Conservation (phyloP, 2,888 invertebrate species). For the Ganaspis brasiliensis region DNA sequence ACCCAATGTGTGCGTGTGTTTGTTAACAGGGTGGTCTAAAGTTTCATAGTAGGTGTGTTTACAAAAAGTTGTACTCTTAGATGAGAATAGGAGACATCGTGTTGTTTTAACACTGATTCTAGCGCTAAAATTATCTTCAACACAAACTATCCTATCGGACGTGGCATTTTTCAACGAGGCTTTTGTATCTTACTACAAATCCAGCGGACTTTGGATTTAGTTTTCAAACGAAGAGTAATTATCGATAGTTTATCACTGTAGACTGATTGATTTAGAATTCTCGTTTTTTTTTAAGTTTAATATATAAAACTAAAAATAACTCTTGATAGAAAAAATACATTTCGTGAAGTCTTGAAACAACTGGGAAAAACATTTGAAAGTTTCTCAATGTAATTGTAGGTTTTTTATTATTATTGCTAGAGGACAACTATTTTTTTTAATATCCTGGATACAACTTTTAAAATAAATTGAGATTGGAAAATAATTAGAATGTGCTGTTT, state of each 20-base stretch:
- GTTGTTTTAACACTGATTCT: slow-evolving; percentile 8
- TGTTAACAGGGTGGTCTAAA: neutral
- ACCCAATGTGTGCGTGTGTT: neutral
- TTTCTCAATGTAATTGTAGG: too few relatives aligned
- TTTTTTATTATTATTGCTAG: too few relatives aligned
- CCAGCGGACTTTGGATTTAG: slow-evolving; percentile 4
- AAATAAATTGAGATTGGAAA: too few relatives aligned
- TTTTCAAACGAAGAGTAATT: slow-evolving; percentile 11
- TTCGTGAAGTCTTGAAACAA: too few relatives aligned
- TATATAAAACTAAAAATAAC: too few relatives aligned
- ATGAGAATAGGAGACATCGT: neutral
- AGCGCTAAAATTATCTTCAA: neutral
- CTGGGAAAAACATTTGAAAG: too few relatives aligned
- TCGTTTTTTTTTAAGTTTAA: neutral
- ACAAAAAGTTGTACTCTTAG: neutral
- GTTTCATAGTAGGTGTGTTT: neutral
- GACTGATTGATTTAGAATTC: neutral
- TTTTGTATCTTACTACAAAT: neutral
- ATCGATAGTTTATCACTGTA: neutral
- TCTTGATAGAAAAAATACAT: too few relatives aligned
- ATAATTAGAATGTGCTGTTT: too few relatives aligned
- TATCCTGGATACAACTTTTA: too few relatives aligned
- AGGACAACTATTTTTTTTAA: too few relatives aligned
- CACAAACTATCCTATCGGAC: neutral
- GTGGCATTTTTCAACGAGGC: neutral